phyloP scores from a whole-genome alignment of 2,888 invertebrate genomes.

The Polyommatus icarus region DNA sequence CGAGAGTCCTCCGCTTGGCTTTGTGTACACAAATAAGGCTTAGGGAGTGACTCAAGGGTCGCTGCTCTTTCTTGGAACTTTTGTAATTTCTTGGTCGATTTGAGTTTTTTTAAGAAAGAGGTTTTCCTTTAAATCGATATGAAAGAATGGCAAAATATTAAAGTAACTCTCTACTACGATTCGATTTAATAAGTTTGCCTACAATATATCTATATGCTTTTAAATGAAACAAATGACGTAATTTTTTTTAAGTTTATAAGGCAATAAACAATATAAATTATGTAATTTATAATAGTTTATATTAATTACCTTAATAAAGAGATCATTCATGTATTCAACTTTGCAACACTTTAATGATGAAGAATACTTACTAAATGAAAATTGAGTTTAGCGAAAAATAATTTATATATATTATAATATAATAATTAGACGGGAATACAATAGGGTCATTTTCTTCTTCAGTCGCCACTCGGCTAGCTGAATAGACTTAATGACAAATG shows the following conservation, averaged over 20 bases:
- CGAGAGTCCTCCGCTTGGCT: conserved; percentile 10
- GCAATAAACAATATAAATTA: no score
- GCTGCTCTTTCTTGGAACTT: conserved; percentile 17
- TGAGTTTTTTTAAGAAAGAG: not conserved
- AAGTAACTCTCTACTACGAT: not conserved
- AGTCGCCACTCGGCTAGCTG: not conserved
- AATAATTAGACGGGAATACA: no score
- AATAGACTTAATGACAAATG: not conserved
- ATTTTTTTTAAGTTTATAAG: no score
- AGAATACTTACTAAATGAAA: no score
- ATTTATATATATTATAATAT: no score
- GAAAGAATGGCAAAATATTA: not conserved
- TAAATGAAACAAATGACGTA: no score
- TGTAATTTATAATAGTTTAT: no score
- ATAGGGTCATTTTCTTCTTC: not conserved
- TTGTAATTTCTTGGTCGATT: not conserved
- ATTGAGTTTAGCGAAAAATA: no score
- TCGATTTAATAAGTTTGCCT: not conserved
- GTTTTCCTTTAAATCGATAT: not conserved
- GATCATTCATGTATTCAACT: no score
- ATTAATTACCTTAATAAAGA: no score
- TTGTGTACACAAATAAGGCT: conserved; percentile 13
- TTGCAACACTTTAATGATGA: no score
- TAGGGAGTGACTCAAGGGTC: not conserved
- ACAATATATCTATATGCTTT: no score